Evolutionary conservation across 2,797 vertebrate species (phyloP), one percentile per base, ranked within the genome.

Genomic region (Eidolon dupreanum): DNA sequence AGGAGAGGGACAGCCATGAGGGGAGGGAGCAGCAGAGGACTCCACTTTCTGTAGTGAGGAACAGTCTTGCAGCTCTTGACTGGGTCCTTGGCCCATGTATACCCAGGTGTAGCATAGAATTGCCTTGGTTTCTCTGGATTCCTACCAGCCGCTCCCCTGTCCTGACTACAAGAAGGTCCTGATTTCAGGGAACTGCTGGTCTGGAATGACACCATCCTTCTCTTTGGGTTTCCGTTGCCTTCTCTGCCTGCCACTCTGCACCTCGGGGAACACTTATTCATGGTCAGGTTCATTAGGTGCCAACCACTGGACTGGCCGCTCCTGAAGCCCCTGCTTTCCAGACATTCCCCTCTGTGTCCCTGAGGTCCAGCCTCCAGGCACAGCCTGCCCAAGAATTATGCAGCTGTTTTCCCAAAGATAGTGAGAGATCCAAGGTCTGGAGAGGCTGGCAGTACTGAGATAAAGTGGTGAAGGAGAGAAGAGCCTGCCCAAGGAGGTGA

Each of bases 401-500:
- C 41, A 66, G 61, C 68, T 53, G 17, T n/a, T 20, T 66, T n/a
- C 63, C 63, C 51, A 15, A 53, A 92, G 74, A 51, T 0, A 5
- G 49, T 20, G 78, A 61, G 61, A 22, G 49, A 28, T 0, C 1
- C 49, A 53, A 73, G 53, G 19, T 22, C 77, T 10, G n/a, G 61
- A n/a, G 82, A 55, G 70, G 16, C 46, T n/a, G 85, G 38, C 31
- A 1, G 31, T 4, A 0, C 4, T 10, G 38, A 66, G 43, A 28
- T 1, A 10, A 71, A 26, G 85, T 26, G 3, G n/a, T 0, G 1
- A 33, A 51, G 57, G 4, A 74, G 2, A 61, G 46, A 73, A 26
- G 41, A 79, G 26, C 46, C 16, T 7, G 7, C 6, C 0, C 0
- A 13, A 26, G 0, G 33, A 36, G 2, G 31, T 65, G 81, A 8